phyloP scores from a whole-genome alignment of 1,140 invertebrate genomes.

The Rhyzopertha dominica region DNA sequence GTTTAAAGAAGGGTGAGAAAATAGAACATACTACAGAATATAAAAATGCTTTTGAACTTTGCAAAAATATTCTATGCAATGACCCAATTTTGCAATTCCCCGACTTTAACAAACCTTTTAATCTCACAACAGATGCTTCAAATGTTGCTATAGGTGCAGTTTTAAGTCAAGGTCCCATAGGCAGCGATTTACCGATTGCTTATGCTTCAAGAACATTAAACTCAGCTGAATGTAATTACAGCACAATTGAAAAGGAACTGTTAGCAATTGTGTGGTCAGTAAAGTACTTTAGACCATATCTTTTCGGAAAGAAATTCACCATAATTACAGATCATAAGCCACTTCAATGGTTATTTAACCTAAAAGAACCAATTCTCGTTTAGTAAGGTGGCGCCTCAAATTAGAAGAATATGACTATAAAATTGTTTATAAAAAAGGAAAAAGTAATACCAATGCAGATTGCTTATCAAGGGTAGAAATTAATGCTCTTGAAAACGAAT shows the following conservation, averaged over 20 bases:
- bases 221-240: conserved; percentile 23
- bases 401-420: conserved; percentile 43
- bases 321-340: conserved; percentile 49
- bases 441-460: conserved; percentile 41
- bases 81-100: conserved; percentile 29
- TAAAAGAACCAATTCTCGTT: conserved; percentile 44
- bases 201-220: conserved; percentile 25
- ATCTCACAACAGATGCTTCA: conserved; percentile 28
- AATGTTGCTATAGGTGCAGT: conserved; percentile 25
- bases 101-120: conserved; percentile 26
- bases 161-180: conserved; percentile 23
- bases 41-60: conserved; percentile 17
- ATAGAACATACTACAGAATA: conserved; percentile 8
- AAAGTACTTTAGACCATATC: conserved; percentile 45
- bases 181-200: conserved; percentile 28
- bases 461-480: conserved; percentile 32
- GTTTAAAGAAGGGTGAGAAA: conserved; percentile 23
- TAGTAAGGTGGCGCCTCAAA: conserved; percentile 45
- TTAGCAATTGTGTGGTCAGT: conserved; percentile 42
- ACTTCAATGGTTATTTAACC: conserved; percentile 43
- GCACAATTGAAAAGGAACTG: conserved; percentile 40
- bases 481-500: not conserved
- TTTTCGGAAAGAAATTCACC: conserved; percentile 45
- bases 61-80: conserved; percentile 23
- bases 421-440: conserved; percentile 44